These are phyloP conservation scores for Halictus ligatus DNA, from an alignment of 2,888 invertebrate genomes.

Conservation along the genomic window DNA sequence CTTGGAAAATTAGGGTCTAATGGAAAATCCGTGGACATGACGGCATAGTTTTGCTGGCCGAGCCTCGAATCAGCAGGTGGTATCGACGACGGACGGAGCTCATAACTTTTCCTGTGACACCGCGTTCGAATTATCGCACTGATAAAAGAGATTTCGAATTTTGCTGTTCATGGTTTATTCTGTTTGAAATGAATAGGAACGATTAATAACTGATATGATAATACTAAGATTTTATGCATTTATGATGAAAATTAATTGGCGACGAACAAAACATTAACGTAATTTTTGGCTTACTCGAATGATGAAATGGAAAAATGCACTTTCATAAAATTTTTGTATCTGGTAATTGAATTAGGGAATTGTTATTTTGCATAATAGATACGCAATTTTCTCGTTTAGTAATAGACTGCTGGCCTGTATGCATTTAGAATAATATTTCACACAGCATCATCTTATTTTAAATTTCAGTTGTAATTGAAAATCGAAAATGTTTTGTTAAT, in stretches of 20 bases:
- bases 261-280: background rate
- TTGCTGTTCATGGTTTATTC: background rate
- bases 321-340: background rate
- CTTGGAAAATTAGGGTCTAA: background rate
- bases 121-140: background rate
- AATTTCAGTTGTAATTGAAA: too few species aligned
- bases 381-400: background rate
- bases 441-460: too few species aligned
- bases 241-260: background rate
- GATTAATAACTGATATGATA: too few species aligned
- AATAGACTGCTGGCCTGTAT: too few species aligned
- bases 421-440: too few species aligned
- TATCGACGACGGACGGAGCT: background rate
- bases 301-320: background rate
- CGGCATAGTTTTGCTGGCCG: background rate
- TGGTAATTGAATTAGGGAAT: background rate
- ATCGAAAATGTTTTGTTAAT: too few species aligned
- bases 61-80: background rate
- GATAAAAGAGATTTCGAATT: background rate
- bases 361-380: background rate
- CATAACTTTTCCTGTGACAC: background rate
- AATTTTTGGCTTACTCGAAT: too few species aligned
- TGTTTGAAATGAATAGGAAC: too few species aligned
- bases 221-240: background rate
- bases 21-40: background rate